Evolutionary conservation across 2,113 vertebrate species (phyloP), one percentile per base, ranked within the genome.

Genomic region (Passer domesticus): DNA sequence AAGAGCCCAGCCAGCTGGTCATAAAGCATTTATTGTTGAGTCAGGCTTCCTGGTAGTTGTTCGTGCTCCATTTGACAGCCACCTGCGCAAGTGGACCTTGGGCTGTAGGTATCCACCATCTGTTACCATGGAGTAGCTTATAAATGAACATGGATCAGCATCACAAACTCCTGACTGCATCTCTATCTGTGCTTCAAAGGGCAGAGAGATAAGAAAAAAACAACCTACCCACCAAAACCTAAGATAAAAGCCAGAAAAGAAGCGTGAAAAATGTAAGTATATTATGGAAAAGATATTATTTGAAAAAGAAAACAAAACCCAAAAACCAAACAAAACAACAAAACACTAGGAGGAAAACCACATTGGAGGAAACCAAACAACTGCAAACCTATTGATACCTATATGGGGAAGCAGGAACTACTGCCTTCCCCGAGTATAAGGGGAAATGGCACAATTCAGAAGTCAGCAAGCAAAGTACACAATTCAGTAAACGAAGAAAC

Each of bases 391-490:
- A 52, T 22, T 39, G 41, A 9, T 3, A 77, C 28, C 10, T 31
- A 11, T 37, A 33, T 20, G 37, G 27, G 67, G 28, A 27, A 68
- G 56, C 47, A 70, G 16, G 30, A 86, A 53, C 58, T 50, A 50
- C 39, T 41, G 44, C 9, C 24, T 37, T 59, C 15, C 53, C n/a
- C 1, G 0, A 72, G 24, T 6, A 9, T 2, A 21, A 56, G 15
- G 7, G n/a, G 20, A 52, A 85, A 58, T 0, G 1, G 16, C 44
- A 60, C 25, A 76, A 47, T 11, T 58, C 6, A 80, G 72, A 76
- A 83, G 31, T 7, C 4, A 46, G 53, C 43, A 60, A 70, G 16
- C 33, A 20, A 63, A 80, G n/a, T 13, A 59, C 23, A 35, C 16
- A 13, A 43, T 22, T 74, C 56, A 60, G 20, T 25, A 84, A 66